phyloP scores from a whole-genome alignment of 2,113 vertebrate genomes.

The Typhlomys cinereus region DNA sequence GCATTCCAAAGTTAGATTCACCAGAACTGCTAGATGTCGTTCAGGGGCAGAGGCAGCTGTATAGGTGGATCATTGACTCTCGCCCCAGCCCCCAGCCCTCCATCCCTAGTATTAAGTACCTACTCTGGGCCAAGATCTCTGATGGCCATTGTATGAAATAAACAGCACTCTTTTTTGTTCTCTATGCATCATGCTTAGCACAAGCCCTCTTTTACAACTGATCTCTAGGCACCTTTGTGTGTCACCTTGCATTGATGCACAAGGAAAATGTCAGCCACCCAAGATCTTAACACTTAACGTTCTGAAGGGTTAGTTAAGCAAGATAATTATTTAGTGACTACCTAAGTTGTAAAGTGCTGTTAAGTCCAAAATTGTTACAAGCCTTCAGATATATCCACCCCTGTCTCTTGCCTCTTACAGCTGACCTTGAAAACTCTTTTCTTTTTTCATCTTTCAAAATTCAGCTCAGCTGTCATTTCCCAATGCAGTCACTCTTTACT shows the following conservation, averaged over 20 bases:
- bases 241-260: accelerated
- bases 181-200: neutral
- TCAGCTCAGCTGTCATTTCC: neutral
- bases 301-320: constrained; percentile 47
- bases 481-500: neutral
- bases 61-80: neutral
- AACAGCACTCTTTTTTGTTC: neutral
- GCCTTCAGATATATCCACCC: neutral
- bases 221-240: neutral
- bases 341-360: neutral
- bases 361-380: neutral
- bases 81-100: neutral
- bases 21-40: neutral
- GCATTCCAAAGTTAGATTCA: neutral
- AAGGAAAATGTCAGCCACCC: neutral
- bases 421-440: neutral
- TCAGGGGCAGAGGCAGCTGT: neutral
- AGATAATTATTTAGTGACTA: neutral
- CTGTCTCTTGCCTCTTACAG: constrained; percentile 3
- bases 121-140: neutral
- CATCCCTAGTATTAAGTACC: neutral
- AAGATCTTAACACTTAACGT: neutral
- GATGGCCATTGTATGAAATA: neutral
- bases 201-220: neutral
- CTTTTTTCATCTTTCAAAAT: constrained; percentile 17